A percentile compares a stretch with the other conserved stretches of the same genome.
These are phyloP conservation scores for Agrotis exclamationis DNA, from an alignment of 2,888 invertebrate species.

Conservation along the genomic window DNA sequence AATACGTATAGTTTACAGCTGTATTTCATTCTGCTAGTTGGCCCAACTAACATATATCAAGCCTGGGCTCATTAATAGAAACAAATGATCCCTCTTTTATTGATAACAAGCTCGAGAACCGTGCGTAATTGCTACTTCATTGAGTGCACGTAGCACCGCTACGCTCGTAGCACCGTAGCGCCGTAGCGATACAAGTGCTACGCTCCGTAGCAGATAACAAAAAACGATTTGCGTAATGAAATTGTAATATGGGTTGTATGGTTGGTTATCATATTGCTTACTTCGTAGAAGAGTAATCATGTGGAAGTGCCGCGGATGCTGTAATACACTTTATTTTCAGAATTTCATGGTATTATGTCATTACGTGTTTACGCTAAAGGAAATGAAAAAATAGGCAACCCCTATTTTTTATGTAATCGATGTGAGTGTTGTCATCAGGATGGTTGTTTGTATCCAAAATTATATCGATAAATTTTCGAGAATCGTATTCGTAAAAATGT, in stretches of 20 bases:
- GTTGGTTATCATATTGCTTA: slow-evolving; percentile 34
- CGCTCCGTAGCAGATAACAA: slow-evolving; percentile 47
- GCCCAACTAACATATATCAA: slow-evolving; percentile 51
- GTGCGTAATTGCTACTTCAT: slow-evolving; percentile 57
- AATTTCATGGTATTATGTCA: slow-evolving; percentile 6
- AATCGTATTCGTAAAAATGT: slow-evolving; percentile 1
- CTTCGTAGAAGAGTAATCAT: slow-evolving; percentile 23
- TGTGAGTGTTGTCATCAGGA: background rate
- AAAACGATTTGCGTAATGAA: slow-evolving; percentile 54
- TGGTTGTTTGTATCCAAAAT: slow-evolving; percentile 8
- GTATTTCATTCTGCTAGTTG: slow-evolving; percentile 40
- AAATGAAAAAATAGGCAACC: slow-evolving; percentile 10
- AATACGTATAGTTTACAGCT: slow-evolving; percentile 50
- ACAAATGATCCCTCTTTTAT: slow-evolving; percentile 58
- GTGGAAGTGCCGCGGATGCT: slow-evolving; percentile 14
- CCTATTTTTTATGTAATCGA: slow-evolving; percentile 9
- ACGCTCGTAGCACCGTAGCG: slow-evolving; percentile 48
- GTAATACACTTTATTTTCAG: slow-evolving; percentile 18
- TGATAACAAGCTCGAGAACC: slow-evolving; percentile 55
- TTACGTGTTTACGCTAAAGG: background rate
- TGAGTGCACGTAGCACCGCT: slow-evolving; percentile 48
- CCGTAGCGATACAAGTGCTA: slow-evolving; percentile 43
- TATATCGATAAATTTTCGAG: background rate
- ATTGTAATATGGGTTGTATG: slow-evolving; percentile 29
- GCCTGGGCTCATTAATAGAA: slow-evolving; percentile 52